Conservation (phyloP, 2,113 vertebrate genomes). For the Butorides virescens region DNA sequence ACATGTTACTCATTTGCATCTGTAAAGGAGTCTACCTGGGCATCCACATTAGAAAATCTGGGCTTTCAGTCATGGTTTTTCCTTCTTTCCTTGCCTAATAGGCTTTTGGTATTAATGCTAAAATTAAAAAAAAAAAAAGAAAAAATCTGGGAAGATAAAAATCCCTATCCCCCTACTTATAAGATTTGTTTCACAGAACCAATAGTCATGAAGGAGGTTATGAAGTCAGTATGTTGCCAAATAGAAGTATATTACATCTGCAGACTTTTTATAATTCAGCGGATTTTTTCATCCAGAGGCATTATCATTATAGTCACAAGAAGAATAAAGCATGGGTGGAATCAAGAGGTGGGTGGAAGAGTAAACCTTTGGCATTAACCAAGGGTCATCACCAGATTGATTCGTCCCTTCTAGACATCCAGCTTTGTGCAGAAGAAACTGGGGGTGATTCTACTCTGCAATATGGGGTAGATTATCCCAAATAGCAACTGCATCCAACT, state of each 20-base stretch:
- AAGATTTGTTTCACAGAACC: background rate
- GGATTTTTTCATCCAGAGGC: constrained; percentile 28
- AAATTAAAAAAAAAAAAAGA: background rate
- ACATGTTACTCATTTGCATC: background rate
- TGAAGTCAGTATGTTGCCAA: constrained; percentile 9
- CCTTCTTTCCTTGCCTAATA: background rate
- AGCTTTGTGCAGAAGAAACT: background rate
- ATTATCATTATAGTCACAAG: constrained; percentile 30
- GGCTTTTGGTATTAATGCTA: background rate
- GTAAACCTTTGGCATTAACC: background rate
- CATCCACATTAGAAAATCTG: background rate
- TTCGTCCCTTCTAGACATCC: background rate
- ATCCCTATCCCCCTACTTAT: background rate
- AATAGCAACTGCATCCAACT: background rate
- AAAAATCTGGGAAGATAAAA: background rate
- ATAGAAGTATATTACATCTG: constrained; percentile 21
- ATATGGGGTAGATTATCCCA: background rate
- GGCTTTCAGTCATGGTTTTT: background rate
- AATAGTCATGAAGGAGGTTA: background rate
- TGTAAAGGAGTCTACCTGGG: background rate
- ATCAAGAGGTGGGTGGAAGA: background rate
- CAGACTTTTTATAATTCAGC: constrained; percentile 41
- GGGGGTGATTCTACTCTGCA: background rate
- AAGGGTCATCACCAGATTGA: background rate
- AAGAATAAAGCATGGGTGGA: background rate